Percentiles rank a stretch among this genome's conserved stretches.
phyloP scores from a whole-genome alignment of 2,113 vertebrate species.

The Petaurus breviceps region DNA sequence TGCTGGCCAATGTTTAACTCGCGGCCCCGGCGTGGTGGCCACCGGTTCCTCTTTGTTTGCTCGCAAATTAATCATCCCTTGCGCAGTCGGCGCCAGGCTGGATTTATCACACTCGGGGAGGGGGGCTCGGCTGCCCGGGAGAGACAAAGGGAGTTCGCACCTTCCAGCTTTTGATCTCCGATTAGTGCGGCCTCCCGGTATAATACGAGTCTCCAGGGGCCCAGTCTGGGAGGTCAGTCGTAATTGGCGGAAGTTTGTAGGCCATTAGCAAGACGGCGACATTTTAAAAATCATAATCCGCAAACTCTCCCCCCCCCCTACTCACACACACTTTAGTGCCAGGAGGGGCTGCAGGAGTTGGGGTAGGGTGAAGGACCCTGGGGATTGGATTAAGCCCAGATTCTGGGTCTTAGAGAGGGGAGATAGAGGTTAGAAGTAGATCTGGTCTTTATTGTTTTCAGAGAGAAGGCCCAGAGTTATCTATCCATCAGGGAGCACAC shows the following conservation, averaged over 20 bases:
- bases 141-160: conserved; percentile 90
- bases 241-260: conserved; percentile 86
- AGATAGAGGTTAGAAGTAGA: not conserved
- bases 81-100: conserved; percentile 87
- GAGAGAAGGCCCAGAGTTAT: conserved; percentile 4
- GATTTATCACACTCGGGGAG: conserved; percentile 88
- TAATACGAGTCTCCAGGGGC: conserved; percentile 87
- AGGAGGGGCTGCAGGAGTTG: not conserved
- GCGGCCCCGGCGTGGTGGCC: conserved; percentile 81
- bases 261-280: conserved; percentile 82
- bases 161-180: conserved; percentile 89
- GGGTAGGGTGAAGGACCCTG: not conserved
- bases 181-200: conserved; percentile 84
- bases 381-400: conserved; percentile 18
- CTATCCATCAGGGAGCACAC: not conserved
- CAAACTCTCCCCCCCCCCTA: conserved; percentile 55
- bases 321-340: not conserved
- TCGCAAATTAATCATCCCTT: conserved; percentile 93
- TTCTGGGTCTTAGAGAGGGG: conserved; percentile 8
- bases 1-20: conserved; percentile 93
- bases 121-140: conserved; percentile 83
- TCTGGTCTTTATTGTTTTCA: not conserved
- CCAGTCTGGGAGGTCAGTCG: conserved; percentile 86
- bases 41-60: conserved; percentile 92
- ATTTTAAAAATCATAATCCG: conserved; percentile 77